These are phyloP conservation scores for Ceryle rudis DNA, from an alignment of 2,797 vertebrate genomes.

Conservation along the genomic window DNA sequence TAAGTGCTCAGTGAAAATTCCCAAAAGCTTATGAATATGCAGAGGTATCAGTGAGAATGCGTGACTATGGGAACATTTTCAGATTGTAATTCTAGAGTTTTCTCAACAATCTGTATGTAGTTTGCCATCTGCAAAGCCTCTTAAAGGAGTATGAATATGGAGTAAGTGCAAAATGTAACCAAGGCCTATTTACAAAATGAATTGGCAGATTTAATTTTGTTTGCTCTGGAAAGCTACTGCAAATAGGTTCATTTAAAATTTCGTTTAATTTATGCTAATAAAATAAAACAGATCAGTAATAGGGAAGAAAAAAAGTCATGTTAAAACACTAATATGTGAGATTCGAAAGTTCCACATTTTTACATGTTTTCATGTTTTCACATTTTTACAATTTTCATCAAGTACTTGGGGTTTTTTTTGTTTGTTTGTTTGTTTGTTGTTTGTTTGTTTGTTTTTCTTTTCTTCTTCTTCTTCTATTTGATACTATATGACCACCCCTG, in stretches of 20 bases:
- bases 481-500: not conserved
- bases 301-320: not conserved
- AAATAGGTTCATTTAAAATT: constrained; percentile 68
- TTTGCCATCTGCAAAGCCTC: constrained; percentile 65
- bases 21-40: constrained; percentile 14
- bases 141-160: constrained; percentile 58
- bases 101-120: constrained; percentile 24
- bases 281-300: constrained; percentile 40
- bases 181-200: constrained; percentile 67
- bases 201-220: constrained; percentile 56
- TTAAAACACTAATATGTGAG: not conserved
- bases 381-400: not conserved
- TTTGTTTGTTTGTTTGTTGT: not conserved
- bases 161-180: constrained; percentile 12
- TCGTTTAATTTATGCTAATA: constrained; percentile 61
- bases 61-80: not conserved
- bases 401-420: not conserved
- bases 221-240: constrained; percentile 54
- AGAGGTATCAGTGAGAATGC: not conserved
- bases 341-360: not conserved
- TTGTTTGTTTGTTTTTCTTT: not conserved
- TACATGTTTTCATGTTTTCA: too few relatives aligned
- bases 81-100: constrained; percentile 21
- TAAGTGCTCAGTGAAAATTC: not conserved
- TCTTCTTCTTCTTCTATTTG: not conserved